Base-by-base conservation (phyloP, 37 sponge, comb jelly and placozoan species). In the Theonella swinhoei region DNA sequence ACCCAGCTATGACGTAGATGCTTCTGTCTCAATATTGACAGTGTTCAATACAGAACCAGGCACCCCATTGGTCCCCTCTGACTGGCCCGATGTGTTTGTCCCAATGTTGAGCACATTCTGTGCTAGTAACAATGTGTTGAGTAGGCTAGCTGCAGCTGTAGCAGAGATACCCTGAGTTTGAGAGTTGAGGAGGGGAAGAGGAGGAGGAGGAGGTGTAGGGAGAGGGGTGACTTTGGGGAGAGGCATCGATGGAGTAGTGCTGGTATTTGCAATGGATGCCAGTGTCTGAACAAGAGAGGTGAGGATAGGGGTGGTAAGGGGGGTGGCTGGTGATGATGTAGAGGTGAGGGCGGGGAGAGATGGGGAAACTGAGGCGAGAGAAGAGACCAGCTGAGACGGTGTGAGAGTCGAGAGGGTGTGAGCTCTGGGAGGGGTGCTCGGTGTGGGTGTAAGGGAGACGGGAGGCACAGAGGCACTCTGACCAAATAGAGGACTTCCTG, bases 71-170 rank as follows among this genome's bases (percentile, higher is more conserved):
- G 73, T 64, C 2, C 82, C 81, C 35, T 64, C 72, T 14, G 3
- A 3, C 23, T 71, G 72, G 76, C 31, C 29, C 5, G 64, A 63
- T 25, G 70, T 28, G n/a, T 59, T 68, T 1, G 58, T 59, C 1
- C 41, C 47, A n/a, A n/a, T n/a, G 0, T 73, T 83, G 38, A 82
- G 79, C 25, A 83, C 78, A 29, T 78, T 88, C 38, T 88, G 83
- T 61, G 89, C 89, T 72, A 88, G 67, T 26, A 83, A 38, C 19
- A 88, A 73, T 4, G 89, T 82, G 33, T 88, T 88, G 5, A 88
- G 72, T 20, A 88, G 39, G 62, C 36, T 78, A 2, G 82, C 82
- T 2, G 83, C 89, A 70, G 89, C 83, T 29, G 89, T 61, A 17
- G 89, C 89, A 3, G 89, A 71, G 14, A 83, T 76, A 4, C 73